A percentile compares a stretch with the other conserved stretches of the same genome.
phyloP scores from a whole-genome alignment of 92 coral and sea anemone genomes.

The Porites lobata region DNA sequence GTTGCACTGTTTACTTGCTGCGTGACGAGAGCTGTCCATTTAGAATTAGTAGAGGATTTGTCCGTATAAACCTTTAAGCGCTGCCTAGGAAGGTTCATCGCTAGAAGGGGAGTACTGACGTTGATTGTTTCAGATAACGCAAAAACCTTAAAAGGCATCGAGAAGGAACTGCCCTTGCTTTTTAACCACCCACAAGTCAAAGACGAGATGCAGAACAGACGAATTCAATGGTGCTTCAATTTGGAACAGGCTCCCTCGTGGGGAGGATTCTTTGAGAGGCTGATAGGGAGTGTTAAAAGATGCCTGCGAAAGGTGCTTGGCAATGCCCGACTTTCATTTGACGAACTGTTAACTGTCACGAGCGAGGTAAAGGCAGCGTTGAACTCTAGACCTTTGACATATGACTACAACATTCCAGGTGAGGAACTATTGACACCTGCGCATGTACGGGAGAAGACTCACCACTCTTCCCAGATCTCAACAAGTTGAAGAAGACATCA shows the following conservation, averaged over 20 bases:
- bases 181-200: conserved; percentile 24
- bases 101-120: too few species aligned
- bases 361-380: conserved; percentile 42
- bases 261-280: conserved; percentile 34
- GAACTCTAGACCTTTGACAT: too few species aligned
- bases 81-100: too few species aligned
- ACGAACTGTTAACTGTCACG: conserved; percentile 56
- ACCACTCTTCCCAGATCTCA: conserved; percentile 15
- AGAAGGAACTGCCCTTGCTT: not conserved
- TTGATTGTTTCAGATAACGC: too few species aligned
- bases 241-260: conserved; percentile 50
- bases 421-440: conserved; percentile 21
- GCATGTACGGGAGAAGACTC: conserved; percentile 41
- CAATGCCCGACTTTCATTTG: conserved; percentile 43
- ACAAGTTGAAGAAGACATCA: conserved; percentile 23
- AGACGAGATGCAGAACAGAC: conserved; percentile 4
- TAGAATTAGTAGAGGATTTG: conserved; percentile 13
- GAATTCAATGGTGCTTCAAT: conserved; percentile 43
- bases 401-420: too few species aligned
- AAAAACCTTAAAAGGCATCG: not conserved
- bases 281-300: conserved; percentile 45
- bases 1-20: not conserved
- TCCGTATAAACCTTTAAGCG: not conserved
- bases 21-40: not conserved
- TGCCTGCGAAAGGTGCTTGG: conserved; percentile 49